phyloP scores from a whole-genome alignment of 2,113 vertebrate genomes.

The Argyrosomus japonicus region DNA sequence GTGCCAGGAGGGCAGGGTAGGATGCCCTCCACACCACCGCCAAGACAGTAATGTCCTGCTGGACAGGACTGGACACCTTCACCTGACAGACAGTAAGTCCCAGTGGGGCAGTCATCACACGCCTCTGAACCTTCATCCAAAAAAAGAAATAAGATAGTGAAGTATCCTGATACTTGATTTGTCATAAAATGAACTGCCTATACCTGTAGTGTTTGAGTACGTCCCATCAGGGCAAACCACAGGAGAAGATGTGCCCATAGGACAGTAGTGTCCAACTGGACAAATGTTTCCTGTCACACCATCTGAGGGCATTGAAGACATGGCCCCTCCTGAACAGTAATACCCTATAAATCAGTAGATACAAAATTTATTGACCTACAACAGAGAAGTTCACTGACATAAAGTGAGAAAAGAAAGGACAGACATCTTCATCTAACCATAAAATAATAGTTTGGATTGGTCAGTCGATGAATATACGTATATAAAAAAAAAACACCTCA shows the following conservation, averaged over 20 bases:
- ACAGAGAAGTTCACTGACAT: not conserved
- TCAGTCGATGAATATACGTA: not conserved
- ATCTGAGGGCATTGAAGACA: constrained; percentile 81
- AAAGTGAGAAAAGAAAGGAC: not conserved
- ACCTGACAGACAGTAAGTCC: constrained; percentile 85
- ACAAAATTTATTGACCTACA: not conserved
- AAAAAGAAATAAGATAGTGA: not conserved
- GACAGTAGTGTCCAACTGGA: constrained; percentile 86
- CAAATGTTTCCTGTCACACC: constrained; percentile 83
- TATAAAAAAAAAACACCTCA: not conserved
- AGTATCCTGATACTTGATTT: not conserved
- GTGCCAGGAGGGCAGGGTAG: constrained; percentile 87
- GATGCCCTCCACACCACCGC: constrained; percentile 75
- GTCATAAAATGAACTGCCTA: not conserved
- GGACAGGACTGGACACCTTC: constrained; percentile 82
- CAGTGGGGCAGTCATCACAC: constrained; percentile 86
- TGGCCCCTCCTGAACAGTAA: constrained; percentile 85
- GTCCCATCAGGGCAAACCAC: constrained; percentile 82
- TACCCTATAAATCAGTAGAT: constrained; percentile 82
- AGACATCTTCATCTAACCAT: not conserved
- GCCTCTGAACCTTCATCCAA: constrained; percentile 78
- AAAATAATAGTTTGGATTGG: not conserved
- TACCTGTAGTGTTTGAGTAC: constrained; percentile 86
- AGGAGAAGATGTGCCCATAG: constrained; percentile 83
- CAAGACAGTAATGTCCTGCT: constrained; percentile 86